Evolutionary conservation across 2,888 invertebrate species (phyloP), one percentile per base, ranked within the genome.

Genomic region (Trichogramma dendrolimi): DNA sequence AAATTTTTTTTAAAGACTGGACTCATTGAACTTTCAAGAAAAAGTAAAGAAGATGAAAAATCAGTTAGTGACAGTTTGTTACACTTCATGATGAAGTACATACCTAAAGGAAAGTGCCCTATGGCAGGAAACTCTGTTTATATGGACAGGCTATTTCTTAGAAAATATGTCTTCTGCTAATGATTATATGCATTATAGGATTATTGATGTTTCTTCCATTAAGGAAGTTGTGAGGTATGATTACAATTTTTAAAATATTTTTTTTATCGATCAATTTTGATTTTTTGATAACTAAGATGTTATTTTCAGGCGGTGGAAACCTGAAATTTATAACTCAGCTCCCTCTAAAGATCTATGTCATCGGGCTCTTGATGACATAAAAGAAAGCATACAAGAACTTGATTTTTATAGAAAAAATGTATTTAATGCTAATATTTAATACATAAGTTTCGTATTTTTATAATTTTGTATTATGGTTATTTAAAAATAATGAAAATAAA

Each of bases 151-250:
- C 68, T 88, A 57, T 98, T 97, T 79, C 74, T 98, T 39, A 74
- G 79, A 8, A 90, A 90, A 79, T 87, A 93, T 96, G 92, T 95
- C 94, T 0, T 81, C 69, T 50, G 80, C 97, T 5, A 77, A 90
- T 73, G 75, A 85, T 1, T 91, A 94, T 76, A 80, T 97, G 67
- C 95, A 97, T 76, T 96, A 97, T 79, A 85, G 97, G 71, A 89
- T 94, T 51, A 87, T 99, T 66, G 98, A 98, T 82, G 95, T 96
- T 3, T 92, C 92, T 44, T 86, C 92, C 0, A 80, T 98, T 14
- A 96, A 96, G 77, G 96, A 96, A 79, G 76, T 97, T 39, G 77
- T 80, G 68, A 80, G 72, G 81, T 80, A 73, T 60, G 57, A 63
- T 49, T 44, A 39, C 42, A 5, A 53, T 56, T 43, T 41, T 61